Conservation (phyloP, 2,888 invertebrate species). For the Diarsia rubi region DNA sequence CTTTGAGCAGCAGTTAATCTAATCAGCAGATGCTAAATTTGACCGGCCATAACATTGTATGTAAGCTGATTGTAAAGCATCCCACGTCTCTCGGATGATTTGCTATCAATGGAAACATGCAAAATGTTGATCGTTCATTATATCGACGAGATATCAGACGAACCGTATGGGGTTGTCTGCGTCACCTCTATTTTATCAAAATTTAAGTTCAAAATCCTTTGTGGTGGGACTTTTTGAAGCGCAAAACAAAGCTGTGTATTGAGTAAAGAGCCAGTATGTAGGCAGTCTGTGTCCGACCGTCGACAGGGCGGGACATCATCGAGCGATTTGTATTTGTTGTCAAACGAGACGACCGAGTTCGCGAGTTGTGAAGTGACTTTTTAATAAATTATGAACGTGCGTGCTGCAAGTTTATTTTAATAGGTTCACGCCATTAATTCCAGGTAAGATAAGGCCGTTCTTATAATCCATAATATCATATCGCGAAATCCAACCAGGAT, state of each 20-base stretch:
- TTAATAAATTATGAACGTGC: constrained; percentile 73
- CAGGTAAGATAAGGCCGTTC: constrained; percentile 67
- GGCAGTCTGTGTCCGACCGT: constrained; percentile 77
- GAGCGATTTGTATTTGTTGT: constrained; percentile 58
- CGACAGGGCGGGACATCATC: constrained; percentile 68
- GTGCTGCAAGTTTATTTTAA: constrained; percentile 66
- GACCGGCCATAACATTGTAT: constrained; percentile 55
- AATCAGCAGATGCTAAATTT: constrained; percentile 64
- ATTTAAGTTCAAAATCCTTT: constrained; percentile 69
- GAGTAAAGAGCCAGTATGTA: constrained; percentile 68
- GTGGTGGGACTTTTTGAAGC: constrained; percentile 60
- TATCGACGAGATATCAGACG: constrained; percentile 40
- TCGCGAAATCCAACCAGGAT: constrained; percentile 81
- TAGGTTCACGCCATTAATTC: constrained; percentile 46
- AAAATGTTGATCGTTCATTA: constrained; percentile 68
- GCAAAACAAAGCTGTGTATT: constrained; percentile 68
- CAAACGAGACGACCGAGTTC: constrained; percentile 68
- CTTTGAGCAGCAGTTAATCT: constrained; percentile 54
- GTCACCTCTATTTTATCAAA: constrained; percentile 55
- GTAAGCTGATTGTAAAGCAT: constrained; percentile 64
- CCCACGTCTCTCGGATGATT: constrained; percentile 67
- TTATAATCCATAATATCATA: constrained; percentile 53
- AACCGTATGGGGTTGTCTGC: constrained; percentile 17
- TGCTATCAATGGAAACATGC: constrained; percentile 68
- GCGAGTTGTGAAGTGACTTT: constrained; percentile 75